Conservation (phyloP, 2,797 vertebrate genomes). For the Hypotaenidia okinawae region DNA sequence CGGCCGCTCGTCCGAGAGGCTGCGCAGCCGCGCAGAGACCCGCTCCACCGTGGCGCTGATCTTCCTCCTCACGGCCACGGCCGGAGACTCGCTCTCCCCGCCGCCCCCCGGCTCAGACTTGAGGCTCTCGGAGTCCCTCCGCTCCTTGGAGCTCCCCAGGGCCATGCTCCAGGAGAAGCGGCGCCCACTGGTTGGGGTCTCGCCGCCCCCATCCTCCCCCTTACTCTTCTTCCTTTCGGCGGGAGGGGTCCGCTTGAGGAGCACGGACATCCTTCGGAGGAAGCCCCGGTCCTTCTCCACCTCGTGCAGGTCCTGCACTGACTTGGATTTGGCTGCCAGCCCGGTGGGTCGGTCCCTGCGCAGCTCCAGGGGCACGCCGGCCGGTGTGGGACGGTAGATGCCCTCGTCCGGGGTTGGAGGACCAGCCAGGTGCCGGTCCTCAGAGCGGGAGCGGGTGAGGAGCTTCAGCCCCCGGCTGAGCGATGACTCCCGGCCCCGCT, state of each 20-base stretch:
- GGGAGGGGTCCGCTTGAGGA: slow-evolving; percentile 86
- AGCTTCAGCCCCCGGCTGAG: slow-evolving; percentile 89
- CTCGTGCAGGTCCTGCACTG: slow-evolving; percentile 92
- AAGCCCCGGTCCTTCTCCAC: slow-evolving; percentile 89
- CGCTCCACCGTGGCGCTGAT: slow-evolving; percentile 92
- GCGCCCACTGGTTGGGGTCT: slow-evolving; percentile 73
- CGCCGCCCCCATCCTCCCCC: slow-evolving; percentile 72
- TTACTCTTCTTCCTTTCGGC: slow-evolving; percentile 84
- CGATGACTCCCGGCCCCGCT: slow-evolving; percentile 89
- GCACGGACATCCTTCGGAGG: slow-evolving; percentile 85
- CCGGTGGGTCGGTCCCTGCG: slow-evolving; percentile 68
- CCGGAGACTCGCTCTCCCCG: slow-evolving; percentile 84
- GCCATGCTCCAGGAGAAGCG: slow-evolving; percentile 88
- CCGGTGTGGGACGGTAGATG: slow-evolving; percentile 91
- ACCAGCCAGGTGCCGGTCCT: slow-evolving; percentile 82
- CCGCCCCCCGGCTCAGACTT: slow-evolving; percentile 76
- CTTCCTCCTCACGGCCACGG: slow-evolving; percentile 88
- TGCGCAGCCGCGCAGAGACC: slow-evolving; percentile 90
- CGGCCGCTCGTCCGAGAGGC: slow-evolving; percentile 88
- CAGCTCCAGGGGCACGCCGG: slow-evolving; percentile 90
- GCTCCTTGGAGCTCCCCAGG: slow-evolving; percentile 84
- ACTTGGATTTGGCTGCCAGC: slow-evolving; percentile 90
- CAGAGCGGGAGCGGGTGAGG: slow-evolving; percentile 88
- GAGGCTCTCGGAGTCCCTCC: slow-evolving; percentile 81
- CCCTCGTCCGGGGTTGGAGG: slow-evolving; percentile 81